Evolutionary conservation across 2,888 invertebrate genomes (phyloP).

Genomic region (Hirtodrosophila duncani): DNA sequence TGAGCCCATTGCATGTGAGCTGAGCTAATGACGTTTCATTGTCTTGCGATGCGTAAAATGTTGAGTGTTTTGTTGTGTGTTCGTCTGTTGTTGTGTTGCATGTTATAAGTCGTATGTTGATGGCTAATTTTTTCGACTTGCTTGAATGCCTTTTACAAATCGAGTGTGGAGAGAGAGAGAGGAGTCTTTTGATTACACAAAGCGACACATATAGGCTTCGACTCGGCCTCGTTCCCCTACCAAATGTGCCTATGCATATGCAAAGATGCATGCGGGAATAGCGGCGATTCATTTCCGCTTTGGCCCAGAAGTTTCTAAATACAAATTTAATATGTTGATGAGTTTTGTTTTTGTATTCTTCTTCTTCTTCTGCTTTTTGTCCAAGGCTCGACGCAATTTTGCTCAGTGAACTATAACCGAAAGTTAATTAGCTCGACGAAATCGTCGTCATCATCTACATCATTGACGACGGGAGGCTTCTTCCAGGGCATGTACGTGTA

Average conservation of each 20-base stretch:
- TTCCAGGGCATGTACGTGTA: background rate
- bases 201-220: constrained; percentile 1
- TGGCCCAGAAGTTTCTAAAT: constrained; percentile 33
- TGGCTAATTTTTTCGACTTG: no score
- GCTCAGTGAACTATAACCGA: constrained; percentile 69
- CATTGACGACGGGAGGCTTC: background rate
- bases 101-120: no score
- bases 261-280: constrained; percentile 52
- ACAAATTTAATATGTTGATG: constrained; percentile 43
- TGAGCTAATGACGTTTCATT: constrained; percentile 62
- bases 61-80: constrained; percentile 24
- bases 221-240: background rate
- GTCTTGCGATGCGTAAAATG: constrained; percentile 67
- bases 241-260: constrained; percentile 19
- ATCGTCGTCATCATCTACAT: constrained; percentile 38
- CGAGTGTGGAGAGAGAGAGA: constrained; percentile 9
- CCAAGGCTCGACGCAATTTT: constrained; percentile 41
- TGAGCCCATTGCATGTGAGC: constrained; percentile 30
- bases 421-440: constrained; percentile 67
- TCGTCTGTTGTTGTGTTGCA: no score
- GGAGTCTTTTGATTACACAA: constrained; percentile 19
- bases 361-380: background rate
- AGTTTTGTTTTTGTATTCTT: constrained; percentile 12
- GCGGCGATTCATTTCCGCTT: constrained; percentile 64
- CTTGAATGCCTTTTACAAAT: constrained; percentile 49